These are phyloP conservation scores for Phragmatobia fuliginosa DNA, from an alignment of 2,888 invertebrate genomes.

Conservation along the genomic window DNA sequence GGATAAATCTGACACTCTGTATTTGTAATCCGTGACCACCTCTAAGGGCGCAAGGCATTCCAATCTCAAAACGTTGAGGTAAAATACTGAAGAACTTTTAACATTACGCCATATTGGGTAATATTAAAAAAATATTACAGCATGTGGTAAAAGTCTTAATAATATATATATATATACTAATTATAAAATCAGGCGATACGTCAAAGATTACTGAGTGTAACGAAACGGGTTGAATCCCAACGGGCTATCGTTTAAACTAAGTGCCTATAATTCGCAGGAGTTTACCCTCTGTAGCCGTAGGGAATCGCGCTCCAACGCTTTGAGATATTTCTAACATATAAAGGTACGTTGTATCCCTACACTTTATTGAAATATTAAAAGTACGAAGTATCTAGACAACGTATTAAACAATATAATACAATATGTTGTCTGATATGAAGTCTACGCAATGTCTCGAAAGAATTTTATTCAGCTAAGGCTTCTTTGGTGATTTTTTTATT, in stretches of 20 bases:
- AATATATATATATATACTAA: too few relatives aligned
- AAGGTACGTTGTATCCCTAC: slow-evolving; percentile 20
- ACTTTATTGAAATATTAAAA: slow-evolving; percentile 27
- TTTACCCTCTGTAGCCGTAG: slow-evolving; percentile 75
- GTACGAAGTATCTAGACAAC: not conserved
- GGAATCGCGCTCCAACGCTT: slow-evolving; percentile 72
- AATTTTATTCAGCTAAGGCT: slow-evolving; percentile 5
- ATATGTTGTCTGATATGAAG: slow-evolving; percentile 1
- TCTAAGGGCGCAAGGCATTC: too few relatives aligned
- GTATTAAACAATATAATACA: not conserved
- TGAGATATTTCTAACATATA: slow-evolving; percentile 72
- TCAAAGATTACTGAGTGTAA: slow-evolving; percentile 65
- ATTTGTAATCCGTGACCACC: too few relatives aligned
- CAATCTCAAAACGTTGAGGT: too few relatives aligned
- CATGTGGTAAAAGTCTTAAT: not conserved
- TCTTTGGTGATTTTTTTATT: slow-evolving; percentile 25
- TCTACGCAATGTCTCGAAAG: slow-evolving; percentile 12
- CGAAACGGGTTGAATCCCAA: slow-evolving; percentile 70
- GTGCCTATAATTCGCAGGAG: slow-evolving; percentile 83
- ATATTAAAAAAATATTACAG: not conserved
- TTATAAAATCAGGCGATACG: slow-evolving; percentile 40
- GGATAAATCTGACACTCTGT: too few relatives aligned
- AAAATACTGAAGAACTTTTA: too few relatives aligned
- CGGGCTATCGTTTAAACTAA: slow-evolving; percentile 82
- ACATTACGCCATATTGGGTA: too few relatives aligned